A percentile compares a stretch with the other conserved stretches of the same genome.
Evolutionary conservation across 2,113 vertebrate genomes (phyloP).

Genomic region (Onychorhynchus coronatus): DNA sequence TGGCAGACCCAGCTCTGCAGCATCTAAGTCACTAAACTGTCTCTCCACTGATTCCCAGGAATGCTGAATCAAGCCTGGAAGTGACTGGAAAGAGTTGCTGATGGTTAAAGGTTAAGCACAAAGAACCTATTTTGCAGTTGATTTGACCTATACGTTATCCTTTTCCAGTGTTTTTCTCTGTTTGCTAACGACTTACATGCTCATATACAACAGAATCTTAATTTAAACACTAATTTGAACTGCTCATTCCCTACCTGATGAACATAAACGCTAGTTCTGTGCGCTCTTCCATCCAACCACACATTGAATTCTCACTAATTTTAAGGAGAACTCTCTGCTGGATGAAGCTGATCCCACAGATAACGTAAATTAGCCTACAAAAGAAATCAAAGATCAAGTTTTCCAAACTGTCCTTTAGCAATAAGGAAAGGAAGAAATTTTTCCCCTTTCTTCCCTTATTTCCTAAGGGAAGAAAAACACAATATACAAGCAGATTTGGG

Average conservation of each 20-base stretch:
- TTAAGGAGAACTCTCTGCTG: background rate
- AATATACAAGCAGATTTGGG: background rate
- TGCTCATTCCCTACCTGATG: background rate
- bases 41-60: background rate
- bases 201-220: background rate
- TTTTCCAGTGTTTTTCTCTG: background rate
- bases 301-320: background rate
- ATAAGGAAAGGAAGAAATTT: background rate
- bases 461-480: conserved; percentile 27
- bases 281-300: background rate
- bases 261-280: background rate
- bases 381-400: background rate
- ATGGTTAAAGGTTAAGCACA: background rate
- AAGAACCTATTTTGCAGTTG: background rate
- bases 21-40: background rate
- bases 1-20: background rate
- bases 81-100: background rate
- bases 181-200: background rate
- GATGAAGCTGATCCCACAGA: background rate
- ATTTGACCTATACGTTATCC: conserved; percentile 42
- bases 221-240: background rate
- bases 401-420: background rate
- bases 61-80: background rate
- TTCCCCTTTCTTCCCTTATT: background rate
- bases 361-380: background rate